Base-by-base conservation (phyloP, 2,113 vertebrate species). In the Apeltes quadracus region DNA sequence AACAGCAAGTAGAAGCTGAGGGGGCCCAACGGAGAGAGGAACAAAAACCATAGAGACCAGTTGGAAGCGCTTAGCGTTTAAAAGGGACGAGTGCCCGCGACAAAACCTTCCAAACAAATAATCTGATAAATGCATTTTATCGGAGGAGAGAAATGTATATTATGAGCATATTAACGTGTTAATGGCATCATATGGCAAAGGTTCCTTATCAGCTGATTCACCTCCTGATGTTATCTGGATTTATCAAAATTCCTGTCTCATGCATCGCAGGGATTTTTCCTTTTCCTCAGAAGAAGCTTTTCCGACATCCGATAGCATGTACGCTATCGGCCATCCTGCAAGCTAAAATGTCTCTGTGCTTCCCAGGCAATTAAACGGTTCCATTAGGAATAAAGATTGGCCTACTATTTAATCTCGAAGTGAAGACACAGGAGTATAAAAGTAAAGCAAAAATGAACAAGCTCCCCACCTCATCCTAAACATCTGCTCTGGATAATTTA, bases 11-110 rank as follows among this genome's bases (percentile, higher is more conserved):
- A 84, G 79, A 91, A 83, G 73, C 53, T 61, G 51, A 73, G 53
- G 64, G 65, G 61, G 53, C 23, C 34, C 46, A 54, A 18, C 68
- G 46, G 27, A 29, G 68, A 62, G 32, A 81, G 75, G 65, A 69
- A 65, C 51, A 70, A 70, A 71, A 89, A 89, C 90, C 88, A 81
- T 83, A 76, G 61, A 75, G 89, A 88, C 87, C 90, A 93, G 91
- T 91, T 93, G 90, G 90, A 89, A 84, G 74, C 83, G 63, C 91
- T 89, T 90, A 91, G 91, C 90, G 88, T 82, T 84, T 87, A 76
- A 87, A 82, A 67, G 79, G 61, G 79, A 75, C 70, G 79, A 85
- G 75, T 61, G 84, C 88, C 88, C n/a, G 90, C 85, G 88, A 83
- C 69, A 76, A 85, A 90, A 83, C 84, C 88, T 88, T 84, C 41